Evolutionary conservation across 2,113 vertebrate species (phyloP).

Genomic region (Toxotes jaculatrix): DNA sequence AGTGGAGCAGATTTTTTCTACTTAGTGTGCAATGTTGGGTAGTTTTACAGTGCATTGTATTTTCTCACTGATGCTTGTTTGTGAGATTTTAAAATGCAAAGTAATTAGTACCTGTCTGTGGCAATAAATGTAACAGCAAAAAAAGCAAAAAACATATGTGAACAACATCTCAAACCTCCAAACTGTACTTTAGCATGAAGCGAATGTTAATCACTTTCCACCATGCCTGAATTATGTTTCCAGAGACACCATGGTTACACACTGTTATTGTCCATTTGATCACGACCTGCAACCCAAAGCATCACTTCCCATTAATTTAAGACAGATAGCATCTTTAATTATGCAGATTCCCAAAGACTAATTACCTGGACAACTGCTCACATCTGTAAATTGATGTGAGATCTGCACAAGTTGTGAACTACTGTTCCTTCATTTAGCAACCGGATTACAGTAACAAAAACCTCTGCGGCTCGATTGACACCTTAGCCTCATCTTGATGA

Average conservation of each 20-base stretch:
- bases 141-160: too few relatives aligned
- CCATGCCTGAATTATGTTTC: conserved; percentile 17
- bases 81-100: not conserved
- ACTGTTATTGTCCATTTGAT: conserved; percentile 29
- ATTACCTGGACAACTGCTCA: conserved; percentile 70
- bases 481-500: conserved; percentile 40
- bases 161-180: too few relatives aligned
- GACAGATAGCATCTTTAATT: conserved; percentile 73
- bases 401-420: conserved; percentile 36
- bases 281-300: conserved; percentile 34
- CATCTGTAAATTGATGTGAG: conserved; percentile 38
- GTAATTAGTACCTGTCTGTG: not conserved
- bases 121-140: not conserved
- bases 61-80: too few relatives aligned
- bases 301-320: conserved; percentile 44
- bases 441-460: conserved; percentile 14
- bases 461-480: conserved; percentile 4
- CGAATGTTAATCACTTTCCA: conserved; percentile 15
- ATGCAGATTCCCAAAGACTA: conserved; percentile 65
- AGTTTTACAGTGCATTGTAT: too few relatives aligned
- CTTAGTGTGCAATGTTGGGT: too few relatives aligned
- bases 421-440: conserved; percentile 26
- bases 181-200: not conserved
- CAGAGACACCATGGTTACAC: not conserved
- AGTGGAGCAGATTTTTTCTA: too few relatives aligned